Percentiles rank a stretch among this genome's conserved stretches.
phyloP scores from a whole-genome alignment of 2,888 invertebrate genomes.

The Thysanoteuthis rhombus region DNA sequence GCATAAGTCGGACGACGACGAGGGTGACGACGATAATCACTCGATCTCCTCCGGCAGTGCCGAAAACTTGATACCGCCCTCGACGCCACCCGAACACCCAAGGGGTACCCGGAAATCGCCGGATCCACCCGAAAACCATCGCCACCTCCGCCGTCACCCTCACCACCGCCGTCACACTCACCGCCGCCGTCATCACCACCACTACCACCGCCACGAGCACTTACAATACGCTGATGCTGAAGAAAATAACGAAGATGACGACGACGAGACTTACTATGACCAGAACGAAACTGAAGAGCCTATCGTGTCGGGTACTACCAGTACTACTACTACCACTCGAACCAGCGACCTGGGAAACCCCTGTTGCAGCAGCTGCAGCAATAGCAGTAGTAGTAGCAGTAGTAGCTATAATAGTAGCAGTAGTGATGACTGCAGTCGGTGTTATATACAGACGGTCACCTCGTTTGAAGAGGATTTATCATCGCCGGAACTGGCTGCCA shows the following conservation, averaged over 20 bases:
- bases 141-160: neutral
- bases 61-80: neutral
- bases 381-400: neutral
- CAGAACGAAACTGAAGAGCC: neutral
- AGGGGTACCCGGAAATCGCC: too few species aligned
- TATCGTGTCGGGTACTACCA: neutral
- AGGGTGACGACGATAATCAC: neutral
- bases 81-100: neutral
- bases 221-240: neutral
- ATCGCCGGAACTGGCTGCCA: neutral
- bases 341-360: neutral
- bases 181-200: neutral
- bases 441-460: neutral
- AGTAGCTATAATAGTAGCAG: neutral
- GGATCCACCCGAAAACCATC: neutral
- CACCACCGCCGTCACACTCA: neutral
- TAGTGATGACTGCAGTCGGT: neutral
- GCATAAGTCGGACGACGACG: neutral
- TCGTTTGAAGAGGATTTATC: neutral
- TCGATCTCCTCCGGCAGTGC: neutral
- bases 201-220: neutral
- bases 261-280: neutral
- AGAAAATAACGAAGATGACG: neutral
- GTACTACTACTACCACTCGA: neutral
- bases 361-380: neutral